Evolutionary conservation across 2,113 vertebrate species (phyloP).

Genomic region (Actinemys pallida): DNA sequence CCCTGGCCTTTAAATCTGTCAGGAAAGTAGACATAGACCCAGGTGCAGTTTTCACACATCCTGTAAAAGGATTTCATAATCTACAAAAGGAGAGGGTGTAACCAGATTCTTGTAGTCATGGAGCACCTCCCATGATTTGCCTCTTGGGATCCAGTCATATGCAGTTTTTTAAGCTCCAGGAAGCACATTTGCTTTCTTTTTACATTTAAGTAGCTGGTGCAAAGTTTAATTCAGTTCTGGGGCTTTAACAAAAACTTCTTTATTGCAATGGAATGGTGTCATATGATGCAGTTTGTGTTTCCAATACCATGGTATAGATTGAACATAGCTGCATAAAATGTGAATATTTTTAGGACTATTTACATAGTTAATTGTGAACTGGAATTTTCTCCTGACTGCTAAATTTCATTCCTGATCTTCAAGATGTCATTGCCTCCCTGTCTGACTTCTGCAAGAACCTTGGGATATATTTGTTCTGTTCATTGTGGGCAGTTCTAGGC

Average conservation of each 20-base stretch:
- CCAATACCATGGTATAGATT: conserved; percentile 4
- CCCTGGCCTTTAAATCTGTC: conserved; percentile 75
- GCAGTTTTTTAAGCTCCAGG: conserved; percentile 62
- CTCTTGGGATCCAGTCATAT: conserved; percentile 36
- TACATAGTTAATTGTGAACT: background rate
- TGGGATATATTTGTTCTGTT: background rate
- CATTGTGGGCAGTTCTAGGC: background rate
- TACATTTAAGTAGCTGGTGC: conserved; percentile 55
- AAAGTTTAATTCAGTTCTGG: conserved; percentile 56
- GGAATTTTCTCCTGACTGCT: conserved; percentile 62
- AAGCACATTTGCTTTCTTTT: conserved; percentile 62
- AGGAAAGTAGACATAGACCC: conserved; percentile 53
- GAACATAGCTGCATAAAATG: background rate
- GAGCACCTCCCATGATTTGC: conserved; percentile 64
- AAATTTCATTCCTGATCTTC: conserved; percentile 39
- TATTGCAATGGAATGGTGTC: background rate
- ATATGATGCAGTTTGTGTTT: conserved; percentile 36
- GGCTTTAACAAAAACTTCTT: conserved; percentile 57
- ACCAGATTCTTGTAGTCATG: conserved; percentile 19
- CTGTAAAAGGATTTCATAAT: conserved; percentile 71
- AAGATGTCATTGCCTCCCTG: background rate
- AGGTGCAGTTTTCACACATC: conserved; percentile 73
- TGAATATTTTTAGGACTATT: conserved; percentile 5
- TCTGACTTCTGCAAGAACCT: background rate
- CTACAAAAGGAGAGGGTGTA: conserved; percentile 50